Evolutionary conservation across 2,113 vertebrate genomes (phyloP), one percentile per base, ranked within the genome.

Genomic region (Trogon surrucura): DNA sequence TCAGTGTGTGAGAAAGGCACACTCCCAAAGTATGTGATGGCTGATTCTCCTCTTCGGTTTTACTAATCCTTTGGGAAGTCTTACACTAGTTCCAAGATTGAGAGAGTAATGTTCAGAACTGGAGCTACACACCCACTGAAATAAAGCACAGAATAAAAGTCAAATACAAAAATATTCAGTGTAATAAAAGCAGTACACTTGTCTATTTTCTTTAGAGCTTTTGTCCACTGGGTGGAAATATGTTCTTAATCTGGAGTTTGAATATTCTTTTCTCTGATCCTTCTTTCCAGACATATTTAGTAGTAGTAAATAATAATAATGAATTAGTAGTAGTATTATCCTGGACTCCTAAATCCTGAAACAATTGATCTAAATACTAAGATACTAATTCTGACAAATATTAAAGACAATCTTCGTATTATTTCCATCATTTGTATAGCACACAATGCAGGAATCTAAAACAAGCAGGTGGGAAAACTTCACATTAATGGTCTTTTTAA

Each of bases 11-110:
- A 75, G 34, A 91, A 91, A 80, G 90, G 92, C 21, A 38, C 8
- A 6, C 16, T 84, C 50, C 83, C 80, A 21, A 58, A 93, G 22
- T 91, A 44, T 3, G 96, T 57, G 95, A 96, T 96, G 53, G 80
- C 21, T 61, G 72, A 23, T 34, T 50, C 48, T 25, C 61, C 34
- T 21, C 13, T 57, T 71, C 12, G 2, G 41, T 29, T 45, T 82
- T 57, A 29, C 3, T 16, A 54, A 41, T 50, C 30, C 22, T 91
- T n/a, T 47, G 36, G 6, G 27, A 80, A 75, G 16, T 32, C 47
- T 41, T 57, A 23, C 6, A 11, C 9, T 0, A 32, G 17, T 34
- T 88, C 45, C 57, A 53, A 74, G 30, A n/a, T 19, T 36, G 45
- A 48, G 21, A 16, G 13, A 19, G 32, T 23, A n/a, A 22, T 2